Percentiles rank a stretch among this genome's conserved stretches.
phyloP scores from a whole-genome alignment of 2,888 invertebrate species.

The Callosobruchus maculatus region DNA sequence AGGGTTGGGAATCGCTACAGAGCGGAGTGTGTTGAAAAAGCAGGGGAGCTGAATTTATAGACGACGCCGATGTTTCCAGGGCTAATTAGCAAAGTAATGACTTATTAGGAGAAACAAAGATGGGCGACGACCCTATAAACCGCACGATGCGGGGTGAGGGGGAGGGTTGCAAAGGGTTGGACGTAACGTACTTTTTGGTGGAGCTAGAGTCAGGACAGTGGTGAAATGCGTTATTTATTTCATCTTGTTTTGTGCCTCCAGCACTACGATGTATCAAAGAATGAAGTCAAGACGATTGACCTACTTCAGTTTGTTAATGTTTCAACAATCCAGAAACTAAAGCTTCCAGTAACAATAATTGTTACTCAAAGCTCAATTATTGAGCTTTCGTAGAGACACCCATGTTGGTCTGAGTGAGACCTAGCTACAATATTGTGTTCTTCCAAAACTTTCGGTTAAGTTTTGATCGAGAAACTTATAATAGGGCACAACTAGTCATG shows the following conservation, averaged over 20 bases:
- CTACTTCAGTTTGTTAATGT: too few species aligned
- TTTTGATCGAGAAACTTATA: too few species aligned
- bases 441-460: too few species aligned
- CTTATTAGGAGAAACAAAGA: slow-evolving; percentile 35
- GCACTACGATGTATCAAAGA: neutral
- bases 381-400: too few species aligned
- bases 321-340: too few species aligned
- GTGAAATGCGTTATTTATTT: neutral
- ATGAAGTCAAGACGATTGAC: too few species aligned
- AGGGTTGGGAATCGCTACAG: slow-evolving; percentile 34
- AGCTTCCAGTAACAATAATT: too few species aligned
- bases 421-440: too few species aligned
- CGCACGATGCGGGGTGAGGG: neutral
- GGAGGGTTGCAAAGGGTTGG: neutral
- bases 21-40: slow-evolving; percentile 31
- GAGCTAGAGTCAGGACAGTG: neutral
- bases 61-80: slow-evolving; percentile 35
- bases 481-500: too few species aligned
- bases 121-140: neutral
- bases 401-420: too few species aligned
- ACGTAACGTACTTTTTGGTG: neutral
- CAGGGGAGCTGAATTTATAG: slow-evolving; percentile 38
- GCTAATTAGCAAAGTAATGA: slow-evolving; percentile 44
- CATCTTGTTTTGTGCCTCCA: neutral
- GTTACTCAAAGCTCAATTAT: too few species aligned